A percentile compares a stretch with the other conserved stretches of the same genome.
These are phyloP conservation scores for Phoxinus dragarum DNA, from an alignment of 2,797 vertebrate genomes.

Conservation along the genomic window DNA sequence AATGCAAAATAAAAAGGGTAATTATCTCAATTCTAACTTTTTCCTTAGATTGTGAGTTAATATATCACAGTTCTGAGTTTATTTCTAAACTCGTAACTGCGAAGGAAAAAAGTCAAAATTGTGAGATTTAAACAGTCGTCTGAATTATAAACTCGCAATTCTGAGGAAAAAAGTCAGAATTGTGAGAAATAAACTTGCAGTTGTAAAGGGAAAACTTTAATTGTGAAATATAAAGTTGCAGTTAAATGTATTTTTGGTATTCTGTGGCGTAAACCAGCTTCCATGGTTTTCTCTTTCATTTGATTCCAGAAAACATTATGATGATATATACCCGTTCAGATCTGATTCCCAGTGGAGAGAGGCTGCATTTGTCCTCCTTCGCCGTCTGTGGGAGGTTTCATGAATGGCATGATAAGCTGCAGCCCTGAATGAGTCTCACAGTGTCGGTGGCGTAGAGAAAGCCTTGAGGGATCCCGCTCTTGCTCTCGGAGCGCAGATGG, in stretches of 20 bases:
- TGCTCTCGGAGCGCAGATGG: slow-evolving; percentile 61
- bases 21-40: not conserved
- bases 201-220: too few relatives aligned
- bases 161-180: not conserved
- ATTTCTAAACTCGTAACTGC: too few relatives aligned
- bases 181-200: too few relatives aligned
- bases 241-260: not conserved
- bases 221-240: not conserved
- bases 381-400: slow-evolving; percentile 30
- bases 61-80: not conserved
- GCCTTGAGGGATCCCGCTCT: slow-evolving; percentile 61
- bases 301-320: not conserved
- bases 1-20: not conserved
- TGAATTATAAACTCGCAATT: not conserved
- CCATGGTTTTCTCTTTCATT: not conserved
- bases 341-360: not conserved
- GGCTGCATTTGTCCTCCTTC: not conserved
- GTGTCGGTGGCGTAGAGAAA: slow-evolving; percentile 42
- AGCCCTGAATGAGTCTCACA: slow-evolving; percentile 42
- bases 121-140: too few relatives aligned
- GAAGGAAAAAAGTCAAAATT: too few relatives aligned
- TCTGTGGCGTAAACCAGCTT: not conserved
- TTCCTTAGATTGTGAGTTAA: not conserved
- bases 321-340: not conserved
- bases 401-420: slow-evolving; percentile 47